Base-by-base conservation (phyloP, 2,113 vertebrate genomes). In the Egretta garzetta region DNA sequence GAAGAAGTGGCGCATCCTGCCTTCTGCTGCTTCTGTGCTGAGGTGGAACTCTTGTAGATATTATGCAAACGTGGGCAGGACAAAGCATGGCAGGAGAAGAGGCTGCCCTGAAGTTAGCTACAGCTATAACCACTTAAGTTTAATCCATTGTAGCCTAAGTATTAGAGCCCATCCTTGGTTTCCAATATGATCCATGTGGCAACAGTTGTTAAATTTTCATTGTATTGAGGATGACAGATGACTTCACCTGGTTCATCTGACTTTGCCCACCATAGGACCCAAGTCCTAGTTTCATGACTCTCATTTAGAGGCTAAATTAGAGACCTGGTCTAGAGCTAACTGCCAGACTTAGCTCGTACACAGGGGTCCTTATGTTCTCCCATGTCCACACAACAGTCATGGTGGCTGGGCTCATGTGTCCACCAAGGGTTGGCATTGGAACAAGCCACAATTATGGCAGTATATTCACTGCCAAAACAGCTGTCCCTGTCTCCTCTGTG, bases 351-450 rank as follows among this genome's bases (percentile, higher is more conserved):
- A 37, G 26, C 12, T 62, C 24, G 12, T 43, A 21, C 1, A 1
- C 41, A 77, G 5, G 3, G 10, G 14, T 80, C 15, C 45, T 90
- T 64, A 33, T 50, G 16, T 30, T 81, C 19, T 72, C 45, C 21
- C 2, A 2, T 9, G 23, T 62, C 39, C 30, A 55, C 32, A 26
- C 30, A 62, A 45, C 14, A 20, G 6, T 22, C 7, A 0, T 32
- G 30, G 35, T 64, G 35, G 32, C 10, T 71, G 41, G 63, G 12
- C 10, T 75, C 28, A 3, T 13, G 10, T 50, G n/a, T 58, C 39
- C 33, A 43, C 23, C 47, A 63, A 77, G 10, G 52, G 33, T 4
- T 82, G 66, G 14, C 52, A 52, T 4, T 74, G 56, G 30, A 52
- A 27, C 24, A 90, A 89, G 47, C 8, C 8, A 4, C 33, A 67